These are phyloP conservation scores for Paramisgurnus dabryanus DNA, from an alignment of 2,113 vertebrate genomes.

Conservation along the genomic window DNA sequence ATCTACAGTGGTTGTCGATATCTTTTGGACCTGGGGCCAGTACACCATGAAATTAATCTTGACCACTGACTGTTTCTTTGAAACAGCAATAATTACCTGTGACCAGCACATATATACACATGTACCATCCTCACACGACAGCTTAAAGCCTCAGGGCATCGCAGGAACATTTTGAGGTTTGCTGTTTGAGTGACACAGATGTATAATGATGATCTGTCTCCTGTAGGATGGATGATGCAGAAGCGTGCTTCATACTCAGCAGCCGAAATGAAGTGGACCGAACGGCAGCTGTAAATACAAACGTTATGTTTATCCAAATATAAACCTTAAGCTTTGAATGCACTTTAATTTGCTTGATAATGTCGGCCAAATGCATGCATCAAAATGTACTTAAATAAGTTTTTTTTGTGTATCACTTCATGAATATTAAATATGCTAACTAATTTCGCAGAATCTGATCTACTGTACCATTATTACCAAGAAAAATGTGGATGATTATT, in stretches of 20 bases:
- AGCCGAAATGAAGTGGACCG: slow-evolving; percentile 95
- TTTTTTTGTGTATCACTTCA: not conserved
- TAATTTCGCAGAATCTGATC: not conserved
- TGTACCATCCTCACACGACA: too few species aligned
- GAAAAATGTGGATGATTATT: not conserved
- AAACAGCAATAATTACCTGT: not conserved
- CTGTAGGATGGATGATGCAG: slow-evolving; percentile 94
- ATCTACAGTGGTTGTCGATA: not conserved
- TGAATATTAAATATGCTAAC: not conserved
- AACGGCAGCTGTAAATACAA: slow-evolving; percentile 89
- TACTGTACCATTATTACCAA: not conserved
- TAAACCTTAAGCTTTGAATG: too few species aligned
- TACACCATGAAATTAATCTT: slow-evolving; percentile 8
- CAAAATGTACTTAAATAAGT: too few species aligned
- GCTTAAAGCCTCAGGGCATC: not conserved
- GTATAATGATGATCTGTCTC: slow-evolving; percentile 19
- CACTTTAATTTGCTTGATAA: too few species aligned
- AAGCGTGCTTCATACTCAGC: slow-evolving; percentile 97
- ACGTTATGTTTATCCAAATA: not conserved
- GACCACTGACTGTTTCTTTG: not conserved
- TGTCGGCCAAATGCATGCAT: too few species aligned
- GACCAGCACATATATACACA: not conserved
- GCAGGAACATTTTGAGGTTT: not conserved
- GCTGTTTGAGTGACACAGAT: not conserved
- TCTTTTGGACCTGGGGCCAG: not conserved